These are phyloP conservation scores for Campoplex capitator DNA, from an alignment of 2,888 invertebrate species.

Conservation along the genomic window DNA sequence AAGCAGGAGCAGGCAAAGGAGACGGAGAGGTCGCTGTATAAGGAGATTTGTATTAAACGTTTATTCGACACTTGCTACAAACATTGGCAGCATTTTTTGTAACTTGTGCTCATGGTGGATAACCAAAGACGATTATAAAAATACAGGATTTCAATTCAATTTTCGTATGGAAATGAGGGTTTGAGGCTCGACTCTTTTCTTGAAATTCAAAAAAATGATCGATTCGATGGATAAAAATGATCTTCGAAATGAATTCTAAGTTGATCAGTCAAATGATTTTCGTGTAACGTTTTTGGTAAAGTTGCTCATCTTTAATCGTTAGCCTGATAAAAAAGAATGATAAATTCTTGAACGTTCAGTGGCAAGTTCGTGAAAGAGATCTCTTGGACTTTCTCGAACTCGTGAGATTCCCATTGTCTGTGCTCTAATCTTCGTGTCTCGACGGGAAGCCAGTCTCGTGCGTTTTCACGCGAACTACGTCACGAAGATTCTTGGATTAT, in stretches of 20 bases:
- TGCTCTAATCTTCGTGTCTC: constrained; percentile 22
- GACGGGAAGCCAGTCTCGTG: constrained; percentile 40
- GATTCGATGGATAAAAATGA: too few relatives aligned
- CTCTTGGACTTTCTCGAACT: constrained; percentile 45
- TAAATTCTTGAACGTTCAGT: constrained; percentile 7
- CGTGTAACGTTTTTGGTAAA: too few relatives aligned
- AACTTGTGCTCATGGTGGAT: background rate
- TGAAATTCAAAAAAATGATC: too few relatives aligned
- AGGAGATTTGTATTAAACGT: constrained; percentile 13
- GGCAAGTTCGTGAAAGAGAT: constrained; percentile 24
- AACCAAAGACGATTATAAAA: background rate
- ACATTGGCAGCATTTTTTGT: background rate
- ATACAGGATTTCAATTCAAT: background rate
- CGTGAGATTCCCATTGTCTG: constrained; percentile 50
- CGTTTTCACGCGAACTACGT: constrained; percentile 37
- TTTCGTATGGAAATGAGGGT: too few relatives aligned
- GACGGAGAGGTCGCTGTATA: background rate
- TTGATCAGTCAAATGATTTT: background rate
- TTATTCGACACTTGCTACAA: background rate
- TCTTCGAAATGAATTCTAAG: background rate
- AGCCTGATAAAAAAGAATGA: background rate
- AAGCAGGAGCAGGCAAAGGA: constrained; percentile 6
- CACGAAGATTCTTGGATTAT: constrained; percentile 37
- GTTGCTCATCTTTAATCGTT: constrained; percentile 1
- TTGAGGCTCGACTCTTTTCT: too few relatives aligned